Evolutionary conservation across 1,140 invertebrate species (phyloP).

Genomic region (Drosophila orena): DNA sequence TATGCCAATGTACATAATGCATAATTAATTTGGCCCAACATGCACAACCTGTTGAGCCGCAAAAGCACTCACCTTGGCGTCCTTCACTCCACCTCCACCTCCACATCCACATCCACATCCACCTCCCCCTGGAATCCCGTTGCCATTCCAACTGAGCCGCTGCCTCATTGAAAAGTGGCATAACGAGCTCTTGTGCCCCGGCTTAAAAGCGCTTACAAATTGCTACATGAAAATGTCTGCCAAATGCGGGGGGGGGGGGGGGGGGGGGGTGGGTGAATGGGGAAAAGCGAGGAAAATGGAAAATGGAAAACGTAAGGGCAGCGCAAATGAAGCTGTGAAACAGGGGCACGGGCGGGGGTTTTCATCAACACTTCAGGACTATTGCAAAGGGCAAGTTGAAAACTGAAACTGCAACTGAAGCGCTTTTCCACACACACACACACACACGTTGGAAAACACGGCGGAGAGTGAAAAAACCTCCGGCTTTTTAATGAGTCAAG

Average conservation of each 20-base stretch:
- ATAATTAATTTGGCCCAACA: conserved; percentile 79
- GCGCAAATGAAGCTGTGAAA: conserved; percentile 21
- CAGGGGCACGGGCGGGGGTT: conserved; percentile 16
- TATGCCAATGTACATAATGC: conserved; percentile 69
- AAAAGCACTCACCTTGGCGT: conserved; percentile 25
- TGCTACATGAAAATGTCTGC: conserved; percentile 69
- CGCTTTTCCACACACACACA: conserved; percentile 58
- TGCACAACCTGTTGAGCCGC: conserved; percentile 72
- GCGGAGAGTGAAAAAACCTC: conserved; percentile 28
- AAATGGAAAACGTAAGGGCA: conserved; percentile 11
- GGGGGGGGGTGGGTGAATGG: not conserved
- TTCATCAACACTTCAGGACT: conserved; percentile 70
- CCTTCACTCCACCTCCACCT: conserved; percentile 11
- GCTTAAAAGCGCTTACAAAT: conserved; percentile 82
- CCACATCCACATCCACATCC: not conserved
- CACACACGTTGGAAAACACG: conserved; percentile 16
- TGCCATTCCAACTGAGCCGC: conserved; percentile 32
- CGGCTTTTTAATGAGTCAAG: conserved; percentile 77
- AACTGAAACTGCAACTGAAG: conserved; percentile 81
- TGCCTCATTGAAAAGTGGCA: conserved; percentile 77
- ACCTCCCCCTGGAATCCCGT: not conserved
- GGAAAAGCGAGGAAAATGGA: conserved; percentile 1
- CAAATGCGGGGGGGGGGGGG: not conserved
- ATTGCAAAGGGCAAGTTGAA: conserved; percentile 64
- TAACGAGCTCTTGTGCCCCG: conserved; percentile 76